Base-by-base conservation (phyloP, 2,113 vertebrate species). In the Tragulus kanchil region DNA sequence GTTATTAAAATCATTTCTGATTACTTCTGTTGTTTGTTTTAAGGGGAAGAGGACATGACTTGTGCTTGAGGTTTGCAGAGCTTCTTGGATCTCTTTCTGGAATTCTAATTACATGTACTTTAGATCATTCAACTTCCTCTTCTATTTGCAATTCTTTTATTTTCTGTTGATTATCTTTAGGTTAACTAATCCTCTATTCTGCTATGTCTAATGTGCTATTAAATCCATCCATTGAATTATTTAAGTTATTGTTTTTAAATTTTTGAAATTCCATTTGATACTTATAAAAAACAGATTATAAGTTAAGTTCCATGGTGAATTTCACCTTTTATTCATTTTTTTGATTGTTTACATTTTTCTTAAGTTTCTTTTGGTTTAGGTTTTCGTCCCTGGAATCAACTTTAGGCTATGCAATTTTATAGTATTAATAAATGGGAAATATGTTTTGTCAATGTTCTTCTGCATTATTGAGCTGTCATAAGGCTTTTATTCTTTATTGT, bases 251-350 rank as follows among this genome's bases (percentile, higher is more conserved):
- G 31, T 92, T 75, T 54, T 90, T 65, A 59, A 81, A 31, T 71
- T 96, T 95, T 84, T 3, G 31, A 73, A 90, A 91, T 95, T 93
- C 26, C 14, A 50, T 84, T 84, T 90, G 54, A 26, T 94, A 56
- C 11, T 42, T 92, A 64, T 26, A 12, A 59, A 77, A 96, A 85
- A 19, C 59, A 85, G 5, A 9, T 67, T 89, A 92, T 25, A 64
- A 36, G 36, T 36, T 36, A 36, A 36, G 42, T 78, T 58, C 28
- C 58, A 1, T 93, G n/a, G 26, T 90, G 31, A 71, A 56, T 8
- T 45, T 86, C 56, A 89, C 8, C 26, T 75, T 88, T 83, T 89
- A 5, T 48, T 5, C 36, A 36, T 16, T 85, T 81, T 69, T 92
- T 77, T 28, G 1, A 79, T 14, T 26, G 36, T 87, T 61, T 75